Evolutionary conservation across 2,888 invertebrate genomes (phyloP), one percentile per base, ranked within the genome.

Genomic region (Clunio marinus): DNA sequence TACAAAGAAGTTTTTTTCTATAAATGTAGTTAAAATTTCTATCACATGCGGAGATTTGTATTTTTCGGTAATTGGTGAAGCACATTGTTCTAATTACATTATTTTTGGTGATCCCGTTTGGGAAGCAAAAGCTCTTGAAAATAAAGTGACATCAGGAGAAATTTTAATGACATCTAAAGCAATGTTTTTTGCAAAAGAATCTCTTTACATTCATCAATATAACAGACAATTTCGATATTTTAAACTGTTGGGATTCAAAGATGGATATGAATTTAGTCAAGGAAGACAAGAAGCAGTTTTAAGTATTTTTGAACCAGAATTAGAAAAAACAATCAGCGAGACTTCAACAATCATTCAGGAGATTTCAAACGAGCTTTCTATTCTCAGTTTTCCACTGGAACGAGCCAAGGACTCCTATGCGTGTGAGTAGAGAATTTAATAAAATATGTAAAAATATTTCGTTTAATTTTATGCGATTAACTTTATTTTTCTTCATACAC

Each of bases 61-160:
- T 57, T 86, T 86, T 73, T 82, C 84, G 0, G 78, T 85, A 4
- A 82, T 87, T 69, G 84, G 84, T 1, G 72, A 76, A 22, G 72
- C 75, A 15, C 76, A 74, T 1, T 79, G 78, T 69, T 81, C 83
- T 0, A 80, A 84, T 74, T 87, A 83, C 73, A 81, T 86, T 2
- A 79, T 85, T 28, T 81, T 84, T 3, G 87, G 87, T 0, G 81
- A 82, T 71, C 85, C 86, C 0, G 83, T 87, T 8, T 83, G 83
- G 81, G 86, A 86, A 70, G 80, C 81, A 0, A 83, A 83, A 74
- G 74, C 75, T 71, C 83, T 82, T 0, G 82, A 83, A 71, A 76
- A 80, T 70, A 74, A 77, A 71, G 80, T 80, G 71, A 79, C 77
- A 1, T 83, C 85, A 0, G 86, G 86, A 0, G 86, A 87, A 70